Base-by-base conservation (phyloP, 2,888 invertebrate species). In the Augiades crinisus region DNA sequence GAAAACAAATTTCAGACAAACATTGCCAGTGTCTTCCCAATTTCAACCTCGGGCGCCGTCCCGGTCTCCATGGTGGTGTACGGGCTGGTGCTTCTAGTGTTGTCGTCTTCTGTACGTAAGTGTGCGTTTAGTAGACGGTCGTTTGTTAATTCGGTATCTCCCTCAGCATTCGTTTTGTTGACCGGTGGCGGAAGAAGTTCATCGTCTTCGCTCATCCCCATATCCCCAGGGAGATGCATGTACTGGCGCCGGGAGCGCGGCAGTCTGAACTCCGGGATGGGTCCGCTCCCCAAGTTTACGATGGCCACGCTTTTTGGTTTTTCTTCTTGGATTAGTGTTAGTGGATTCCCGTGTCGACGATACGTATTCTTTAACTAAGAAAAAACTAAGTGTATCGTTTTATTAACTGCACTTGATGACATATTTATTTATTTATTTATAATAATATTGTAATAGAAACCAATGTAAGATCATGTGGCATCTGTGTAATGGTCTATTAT, bases 201-300 rank as follows among this genome's bases (percentile, higher is more conserved):
- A 1, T 55, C 55, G 3, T 55, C 44, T 2, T 54, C 44, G 30
- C 4, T 8, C 10, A 44, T 17, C 58, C 22, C 34, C 1, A 49
- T 16, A 5, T 52, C 14, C 0, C 47, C 55, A 3, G 47, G 33
- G 22, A 54, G 61, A 10, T 56, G 60, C 75, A 76, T 79, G 65
- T 80, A 81, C 66, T 81, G 84, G 5, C 79, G 63, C 8, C 79
- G 69, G 13, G 62, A 53, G 40, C 54, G 55, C 13, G 82, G 77
- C 55, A 84, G 71, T 0, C 68, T 69, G 58, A 82, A 70, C 59
- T 65, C 60, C 0, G 82, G 82, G 51, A 78, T 58, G 2, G 81
- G 78, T 1, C 57, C 73, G 5, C 53, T 58, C 59, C 72, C 77
- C 19, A 82, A 57, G 34, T 64, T 67, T 40, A 80, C 54, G 51